Percentiles rank a stretch among this genome's conserved stretches.
Evolutionary conservation across 2,888 invertebrate species (phyloP).

Genomic region (Cephalotes varians): DNA sequence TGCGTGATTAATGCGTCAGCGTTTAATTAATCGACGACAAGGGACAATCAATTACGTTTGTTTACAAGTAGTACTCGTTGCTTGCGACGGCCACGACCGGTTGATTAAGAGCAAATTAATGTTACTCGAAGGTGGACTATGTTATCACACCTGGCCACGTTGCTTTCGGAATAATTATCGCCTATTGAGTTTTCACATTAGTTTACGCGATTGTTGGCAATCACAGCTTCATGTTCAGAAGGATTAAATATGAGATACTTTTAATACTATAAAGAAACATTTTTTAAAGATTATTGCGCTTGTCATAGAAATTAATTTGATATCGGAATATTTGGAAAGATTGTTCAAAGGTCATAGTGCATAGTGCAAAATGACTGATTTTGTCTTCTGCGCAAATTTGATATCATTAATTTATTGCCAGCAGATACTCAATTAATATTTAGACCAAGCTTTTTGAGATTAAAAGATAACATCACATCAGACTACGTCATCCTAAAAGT

Average conservation of each 20-base stretch:
- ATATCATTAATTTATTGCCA: not conserved
- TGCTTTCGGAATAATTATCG: conserved; percentile 30
- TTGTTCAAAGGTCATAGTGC: not conserved
- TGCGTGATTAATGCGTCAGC: conserved; percentile 67
- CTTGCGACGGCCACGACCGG: conserved; percentile 58
- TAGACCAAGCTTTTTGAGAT: not conserved
- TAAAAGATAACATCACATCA: not conserved
- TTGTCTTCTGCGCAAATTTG: not conserved
- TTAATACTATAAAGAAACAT: not conserved
- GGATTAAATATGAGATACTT: not conserved
- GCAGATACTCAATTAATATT: not conserved
- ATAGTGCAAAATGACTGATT: not conserved
- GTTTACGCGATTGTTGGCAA: not conserved
- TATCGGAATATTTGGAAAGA: not conserved
- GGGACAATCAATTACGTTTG: conserved; percentile 74
- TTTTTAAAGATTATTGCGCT: not conserved
- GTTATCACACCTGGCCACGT: conserved; percentile 33
- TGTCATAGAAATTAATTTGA: not conserved
- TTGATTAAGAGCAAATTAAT: conserved; percentile 72
- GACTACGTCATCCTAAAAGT: no score
- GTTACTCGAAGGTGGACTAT: conserved; percentile 68
- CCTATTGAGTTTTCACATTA: not conserved
- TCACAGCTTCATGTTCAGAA: not conserved
- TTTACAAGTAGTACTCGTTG: conserved; percentile 73
- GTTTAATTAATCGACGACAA: conserved; percentile 74